These are phyloP conservation scores for Bombycilla garrulus DNA, from an alignment of 2,113 vertebrate species.

Conservation along the genomic window DNA sequence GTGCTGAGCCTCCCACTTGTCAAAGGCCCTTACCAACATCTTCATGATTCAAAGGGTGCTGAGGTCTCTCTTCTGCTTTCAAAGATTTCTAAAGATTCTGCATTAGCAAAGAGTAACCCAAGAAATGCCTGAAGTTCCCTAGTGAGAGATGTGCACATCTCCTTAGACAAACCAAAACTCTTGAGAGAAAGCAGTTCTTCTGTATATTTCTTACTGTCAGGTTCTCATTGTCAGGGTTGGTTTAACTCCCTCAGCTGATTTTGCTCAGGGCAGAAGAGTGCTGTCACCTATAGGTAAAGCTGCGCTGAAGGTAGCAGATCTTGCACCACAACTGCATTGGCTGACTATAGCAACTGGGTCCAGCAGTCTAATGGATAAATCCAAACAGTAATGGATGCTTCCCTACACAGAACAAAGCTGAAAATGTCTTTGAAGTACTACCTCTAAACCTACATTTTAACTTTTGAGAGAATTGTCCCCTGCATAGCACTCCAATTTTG, in stretches of 20 bases:
- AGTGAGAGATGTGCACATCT: background rate
- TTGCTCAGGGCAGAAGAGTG: background rate
- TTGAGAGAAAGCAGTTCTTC: background rate
- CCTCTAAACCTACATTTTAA: background rate
- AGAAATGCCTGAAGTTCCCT: background rate
- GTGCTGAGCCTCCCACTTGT: background rate
- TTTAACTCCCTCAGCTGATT: background rate
- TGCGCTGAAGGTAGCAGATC: background rate
- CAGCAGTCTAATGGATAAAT: background rate
- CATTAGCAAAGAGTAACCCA: background rate
- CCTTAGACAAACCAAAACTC: background rate
- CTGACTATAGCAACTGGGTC: background rate
- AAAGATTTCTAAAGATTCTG: background rate
- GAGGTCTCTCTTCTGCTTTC: background rate
- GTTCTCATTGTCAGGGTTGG: background rate
- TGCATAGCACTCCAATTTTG: background rate
- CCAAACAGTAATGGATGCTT: background rate
- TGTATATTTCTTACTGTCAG: background rate
- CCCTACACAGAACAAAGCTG: background rate
- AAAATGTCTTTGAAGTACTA: background rate
- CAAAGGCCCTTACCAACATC: background rate
- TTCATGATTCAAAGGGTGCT: background rate
- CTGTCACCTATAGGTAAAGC: background rate
- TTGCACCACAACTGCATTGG: accelerated
- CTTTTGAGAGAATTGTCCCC: background rate